phyloP scores from a whole-genome alignment of 1,140 invertebrate genomes.

The Diabrotica virgifera region DNA sequence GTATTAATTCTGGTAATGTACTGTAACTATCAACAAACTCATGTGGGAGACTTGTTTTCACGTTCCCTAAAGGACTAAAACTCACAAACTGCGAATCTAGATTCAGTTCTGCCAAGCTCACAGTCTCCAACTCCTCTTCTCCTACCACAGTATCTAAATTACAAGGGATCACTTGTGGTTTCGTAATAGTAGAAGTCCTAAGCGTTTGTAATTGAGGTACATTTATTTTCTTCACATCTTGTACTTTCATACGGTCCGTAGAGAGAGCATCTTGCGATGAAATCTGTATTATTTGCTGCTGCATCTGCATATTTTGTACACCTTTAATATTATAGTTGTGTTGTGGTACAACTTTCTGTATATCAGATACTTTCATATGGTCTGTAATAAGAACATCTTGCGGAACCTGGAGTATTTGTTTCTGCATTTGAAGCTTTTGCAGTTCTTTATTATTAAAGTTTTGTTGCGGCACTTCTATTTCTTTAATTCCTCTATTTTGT shows the following conservation, averaged over 20 bases:
- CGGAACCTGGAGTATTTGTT: slow-evolving; percentile 24
- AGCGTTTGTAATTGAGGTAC: too few relatives aligned
- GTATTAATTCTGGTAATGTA: slow-evolving; percentile 23
- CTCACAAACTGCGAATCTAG: slow-evolving; percentile 29
- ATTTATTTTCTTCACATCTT: too few relatives aligned
- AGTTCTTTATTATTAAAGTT: neutral
- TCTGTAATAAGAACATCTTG: slow-evolving; percentile 27
- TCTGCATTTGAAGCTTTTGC: neutral
- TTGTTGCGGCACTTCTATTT: neutral
- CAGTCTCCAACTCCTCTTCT: neutral
- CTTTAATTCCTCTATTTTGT: neutral
- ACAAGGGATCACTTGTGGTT: too few relatives aligned
- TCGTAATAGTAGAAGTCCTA: too few relatives aligned
- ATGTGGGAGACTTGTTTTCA: neutral
- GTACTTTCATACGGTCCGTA: too few relatives aligned
- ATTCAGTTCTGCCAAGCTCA: slow-evolving; percentile 24
- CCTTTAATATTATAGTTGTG: too few relatives aligned
- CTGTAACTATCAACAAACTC: slow-evolving; percentile 7
- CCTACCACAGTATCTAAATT: too few relatives aligned
- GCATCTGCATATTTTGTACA: too few relatives aligned
- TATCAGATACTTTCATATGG: slow-evolving; percentile 24
- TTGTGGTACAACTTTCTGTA: neutral
- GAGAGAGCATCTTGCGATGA: slow-evolving; percentile 17
- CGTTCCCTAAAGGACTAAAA: slow-evolving; percentile 27
- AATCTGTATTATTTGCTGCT: neutral